Evolutionary conservation across 2,888 invertebrate species (phyloP), one percentile per base, ranked within the genome.

Genomic region (Parascotia fuliginaria): DNA sequence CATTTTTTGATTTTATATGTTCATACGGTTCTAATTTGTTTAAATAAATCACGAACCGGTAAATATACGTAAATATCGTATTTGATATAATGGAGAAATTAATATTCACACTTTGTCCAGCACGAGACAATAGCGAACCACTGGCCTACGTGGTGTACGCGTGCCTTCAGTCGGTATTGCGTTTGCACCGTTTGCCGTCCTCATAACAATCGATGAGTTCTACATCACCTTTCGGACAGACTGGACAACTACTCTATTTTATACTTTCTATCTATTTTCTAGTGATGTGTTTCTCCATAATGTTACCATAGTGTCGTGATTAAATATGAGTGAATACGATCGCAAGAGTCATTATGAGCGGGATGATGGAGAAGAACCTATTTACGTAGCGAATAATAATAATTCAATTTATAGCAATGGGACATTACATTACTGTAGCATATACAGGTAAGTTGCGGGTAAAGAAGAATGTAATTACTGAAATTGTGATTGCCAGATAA

Each of bases 381-480:
- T 87, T 36, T 91, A 92, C 60, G 79, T 79, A 5, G 81, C 86
- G 9, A 86, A 88, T 59, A 91, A 91, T 56, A 89, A 92, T 61
- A 89, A 89, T 63, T 92, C 92, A 11, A 79, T 92, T 56, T 92
- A 92, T 73, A 93, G 93, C 81, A 93, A 93, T 85, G 93, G 93
- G 71, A 93, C 93, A 34, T 81, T 89, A 72, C 92, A 93, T 81
- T 94, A 94, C 84, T 93, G 93, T 81, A 92, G 92, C 59, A 92
- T 92, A 71, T 92, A 92, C 87, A 92, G 92, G 92, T 92, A 82
- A 61, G 38, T 44, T 14, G 19, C n/a, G n/a, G n/a, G n/a, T n/a
- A n/a, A n/a, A n/a, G 24, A 24, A 24, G 24, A 7, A 24, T 24
- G 4, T n/a, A n/a, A n/a, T n/a, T n/a, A n/a, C n/a, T n/a, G n/a